phyloP scores from a whole-genome alignment of 2,888 invertebrate species.

The Drosophila fungiperda region DNA sequence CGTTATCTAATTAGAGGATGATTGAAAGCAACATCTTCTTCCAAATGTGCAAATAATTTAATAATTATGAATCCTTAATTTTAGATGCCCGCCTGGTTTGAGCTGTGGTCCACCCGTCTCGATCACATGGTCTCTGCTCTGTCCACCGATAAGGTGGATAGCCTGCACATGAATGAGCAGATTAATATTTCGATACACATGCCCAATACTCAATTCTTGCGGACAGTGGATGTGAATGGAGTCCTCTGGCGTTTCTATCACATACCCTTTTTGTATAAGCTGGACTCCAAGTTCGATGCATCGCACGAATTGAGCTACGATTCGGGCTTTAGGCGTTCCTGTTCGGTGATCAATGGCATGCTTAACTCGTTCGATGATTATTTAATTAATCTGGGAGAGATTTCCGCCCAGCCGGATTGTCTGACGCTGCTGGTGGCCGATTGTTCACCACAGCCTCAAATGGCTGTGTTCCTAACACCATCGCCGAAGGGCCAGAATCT shows the following conservation, averaged over 20 bases:
- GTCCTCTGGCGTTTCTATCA: constrained; percentile 84
- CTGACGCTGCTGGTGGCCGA: constrained; percentile 83
- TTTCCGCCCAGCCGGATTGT: constrained; percentile 73
- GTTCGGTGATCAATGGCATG: constrained; percentile 84
- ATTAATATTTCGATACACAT: constrained; percentile 82
- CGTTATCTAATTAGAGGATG: neutral
- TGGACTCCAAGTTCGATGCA: constrained; percentile 84
- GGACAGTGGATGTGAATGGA: constrained; percentile 82
- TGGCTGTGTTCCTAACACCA: constrained; percentile 83
- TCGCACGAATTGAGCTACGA: constrained; percentile 83
- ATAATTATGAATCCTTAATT: neutral
- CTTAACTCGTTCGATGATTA: constrained; percentile 84
- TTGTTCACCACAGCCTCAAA: constrained; percentile 82
- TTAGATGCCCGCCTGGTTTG: constrained; percentile 85
- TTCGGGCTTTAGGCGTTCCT: constrained; percentile 83
- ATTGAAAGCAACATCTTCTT: neutral
- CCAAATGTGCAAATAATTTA: neutral
- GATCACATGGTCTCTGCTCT: constrained; percentile 84
- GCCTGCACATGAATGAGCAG: constrained; percentile 81
- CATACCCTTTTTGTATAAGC: constrained; percentile 83
- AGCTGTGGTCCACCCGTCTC: constrained; percentile 82
- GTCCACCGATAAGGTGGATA: constrained; percentile 81
- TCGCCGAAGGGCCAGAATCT: constrained; percentile 50
- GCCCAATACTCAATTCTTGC: constrained; percentile 82
- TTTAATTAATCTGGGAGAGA: constrained; percentile 78